Evolutionary conservation across 2,797 vertebrate genomes (phyloP), one percentile per base, ranked within the genome.

Genomic region (Hemitrygon akajei): DNA sequence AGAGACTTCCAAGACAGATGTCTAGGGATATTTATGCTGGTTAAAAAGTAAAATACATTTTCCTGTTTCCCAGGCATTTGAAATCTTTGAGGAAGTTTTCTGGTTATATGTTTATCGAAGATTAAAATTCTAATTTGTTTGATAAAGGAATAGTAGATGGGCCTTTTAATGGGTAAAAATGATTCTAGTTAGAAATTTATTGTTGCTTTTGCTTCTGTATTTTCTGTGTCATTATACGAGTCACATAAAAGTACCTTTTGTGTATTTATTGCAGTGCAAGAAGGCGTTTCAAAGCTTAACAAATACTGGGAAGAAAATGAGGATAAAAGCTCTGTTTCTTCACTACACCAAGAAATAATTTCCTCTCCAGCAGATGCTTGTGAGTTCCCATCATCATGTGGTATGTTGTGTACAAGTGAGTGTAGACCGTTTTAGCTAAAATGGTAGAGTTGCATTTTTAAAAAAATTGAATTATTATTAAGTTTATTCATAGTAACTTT

Each of bases 301-400:
- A 56, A 93, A 27, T 7, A 11, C 25, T 56, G 40, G 71, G 69
- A 75, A 11, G 69, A 93, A 93, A 47, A 76, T 30, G 22, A 27
- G 40, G 56, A 93, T 93, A 75, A 37, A 73, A 71, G 91, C 73
- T 93, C 91, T 93, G 22, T 56, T 93, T 76, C 37, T 75, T 93
- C 27, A 58, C 20, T 56, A n/a, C 40, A 30, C 22, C 71, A 75
- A 56, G 37, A 93, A 56, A 7, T 40, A 75, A 93, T 30, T 58
- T 93, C 47, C 73, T 56, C 71, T 58, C 91, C 69, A 20, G 37
- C 71, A 76, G 91, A 93, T 76, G 47, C 37, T 75, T 30, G 91
- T 93, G 91, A 58, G 91, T 93, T 93, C 40, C 47, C 56, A 56
- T 40, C 25, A 58, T 93, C 71, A n/a, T 73, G 34, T 76, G 91